These are phyloP conservation scores for Thryonomys swinderianus DNA, from an alignment of 2,113 vertebrate genomes.

Conservation along the genomic window DNA sequence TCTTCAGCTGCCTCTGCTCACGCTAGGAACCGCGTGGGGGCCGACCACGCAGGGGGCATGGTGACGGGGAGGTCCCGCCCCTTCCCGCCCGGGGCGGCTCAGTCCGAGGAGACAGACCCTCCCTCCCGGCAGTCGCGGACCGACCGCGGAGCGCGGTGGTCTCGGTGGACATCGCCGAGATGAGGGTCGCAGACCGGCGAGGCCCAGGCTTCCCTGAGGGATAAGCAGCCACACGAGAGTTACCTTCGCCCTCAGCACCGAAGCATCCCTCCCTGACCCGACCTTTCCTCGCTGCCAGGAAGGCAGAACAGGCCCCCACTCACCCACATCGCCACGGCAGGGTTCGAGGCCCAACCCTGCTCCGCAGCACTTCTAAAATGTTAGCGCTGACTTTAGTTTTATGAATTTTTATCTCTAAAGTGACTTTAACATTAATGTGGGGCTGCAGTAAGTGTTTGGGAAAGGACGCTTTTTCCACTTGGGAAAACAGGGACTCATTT, in stretches of 20 bases:
- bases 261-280: conserved; percentile 21
- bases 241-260: conserved; percentile 61
- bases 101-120: conserved; percentile 63
- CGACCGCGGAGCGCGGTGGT: background rate
- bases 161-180: conserved; percentile 24
- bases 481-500: background rate
- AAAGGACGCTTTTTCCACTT: conserved; percentile 46
- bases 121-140: background rate
- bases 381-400: conserved; percentile 10
- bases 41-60: background rate
- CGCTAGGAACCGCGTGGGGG: conserved; percentile 9
- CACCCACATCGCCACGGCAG: rapidly evolving
- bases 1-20: background rate
- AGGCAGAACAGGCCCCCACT: background rate
- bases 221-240: conserved; percentile 65
- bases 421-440: conserved; percentile 31
- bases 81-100: conserved; percentile 64
- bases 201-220: conserved; percentile 16
- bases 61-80: background rate
- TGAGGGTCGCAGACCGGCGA: background rate
- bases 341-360: background rate
- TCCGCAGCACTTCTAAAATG: background rate
- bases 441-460: conserved; percentile 5
- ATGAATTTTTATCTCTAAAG: conserved; percentile 61
- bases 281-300: conserved; percentile 17